A percentile compares a stretch with the other conserved stretches of the same genome.
phyloP scores from a whole-genome alignment of 2,797 vertebrate genomes.

The Mycteria americana region DNA sequence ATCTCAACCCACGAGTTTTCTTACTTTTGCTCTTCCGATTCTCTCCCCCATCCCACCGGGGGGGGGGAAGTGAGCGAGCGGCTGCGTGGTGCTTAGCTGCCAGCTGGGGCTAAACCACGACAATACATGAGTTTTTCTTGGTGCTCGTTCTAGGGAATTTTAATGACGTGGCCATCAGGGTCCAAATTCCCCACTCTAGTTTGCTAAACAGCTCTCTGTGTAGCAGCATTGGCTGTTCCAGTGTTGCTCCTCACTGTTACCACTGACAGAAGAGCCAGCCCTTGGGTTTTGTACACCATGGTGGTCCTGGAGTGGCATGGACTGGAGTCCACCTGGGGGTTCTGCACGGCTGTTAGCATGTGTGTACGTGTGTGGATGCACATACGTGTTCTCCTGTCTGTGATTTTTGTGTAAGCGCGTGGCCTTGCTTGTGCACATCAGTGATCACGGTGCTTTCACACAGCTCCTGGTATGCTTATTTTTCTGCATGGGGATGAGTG shows the following conservation, averaged over 20 bases:
- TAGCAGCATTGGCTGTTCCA: accelerated
- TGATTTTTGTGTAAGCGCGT: accelerated
- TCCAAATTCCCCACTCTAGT: accelerated
- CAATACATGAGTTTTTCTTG: background rate
- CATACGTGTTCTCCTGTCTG: accelerated
- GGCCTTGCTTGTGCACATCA: background rate
- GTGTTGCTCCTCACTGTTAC: background rate
- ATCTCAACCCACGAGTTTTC: too few species aligned
- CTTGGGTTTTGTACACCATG: background rate
- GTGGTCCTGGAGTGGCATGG: background rate
- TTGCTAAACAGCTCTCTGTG: background rate
- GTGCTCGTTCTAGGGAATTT: background rate
- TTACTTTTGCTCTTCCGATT: too few species aligned
- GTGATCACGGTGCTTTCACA: background rate
- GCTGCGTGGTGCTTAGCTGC: too few species aligned
- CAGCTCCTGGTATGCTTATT: background rate
- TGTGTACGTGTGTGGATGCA: accelerated
- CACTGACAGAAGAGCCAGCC: accelerated
- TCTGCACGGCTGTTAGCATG: background rate
- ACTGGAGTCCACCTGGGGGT: background rate
- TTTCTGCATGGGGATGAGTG: background rate
- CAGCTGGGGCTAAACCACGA: too few species aligned
- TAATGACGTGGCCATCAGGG: background rate
- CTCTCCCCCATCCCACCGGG: too few species aligned
- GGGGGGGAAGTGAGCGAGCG: too few species aligned